Conservation (phyloP, 2,888 invertebrate genomes). For the Caenorhabditis sp. region DNA sequence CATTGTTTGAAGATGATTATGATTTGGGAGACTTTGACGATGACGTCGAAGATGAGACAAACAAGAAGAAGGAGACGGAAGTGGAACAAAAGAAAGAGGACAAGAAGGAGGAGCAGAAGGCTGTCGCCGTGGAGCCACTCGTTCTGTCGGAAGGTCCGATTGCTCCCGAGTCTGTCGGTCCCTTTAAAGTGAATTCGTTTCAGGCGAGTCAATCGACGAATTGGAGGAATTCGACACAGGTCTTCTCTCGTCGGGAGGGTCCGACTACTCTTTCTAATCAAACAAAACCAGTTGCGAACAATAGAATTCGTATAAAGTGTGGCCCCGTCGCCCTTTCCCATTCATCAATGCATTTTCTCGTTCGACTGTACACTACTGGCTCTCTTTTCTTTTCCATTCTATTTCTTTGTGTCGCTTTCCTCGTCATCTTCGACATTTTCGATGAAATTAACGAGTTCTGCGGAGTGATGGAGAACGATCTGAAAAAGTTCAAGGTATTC, state of each 20-base stretch:
- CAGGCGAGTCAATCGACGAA: slow-evolving; percentile 52
- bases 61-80: not conserved
- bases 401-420: slow-evolving; percentile 27
- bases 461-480: slow-evolving; percentile 2
- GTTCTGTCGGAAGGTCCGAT: slow-evolving; percentile 11
- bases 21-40: slow-evolving; percentile 20
- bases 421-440: slow-evolving; percentile 48
- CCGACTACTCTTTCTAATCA: slow-evolving; percentile 42
- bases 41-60: not conserved
- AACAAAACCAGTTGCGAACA: slow-evolving; percentile 17
- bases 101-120: not conserved
- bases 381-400: slow-evolving; percentile 33
- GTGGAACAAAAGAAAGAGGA: slow-evolving; percentile 3
- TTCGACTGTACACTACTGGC: slow-evolving; percentile 17
- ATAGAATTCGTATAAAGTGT: slow-evolving; percentile 13
- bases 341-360: slow-evolving; percentile 11
- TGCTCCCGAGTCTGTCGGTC: not conserved
- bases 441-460: slow-evolving; percentile 43
- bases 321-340: too few species aligned
- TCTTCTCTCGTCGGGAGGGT: slow-evolving; percentile 38
- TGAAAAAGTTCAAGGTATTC: slow-evolving; percentile 29
- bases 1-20: slow-evolving; percentile 13
- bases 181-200: not conserved
- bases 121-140: slow-evolving; percentile 15
- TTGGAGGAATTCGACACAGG: slow-evolving; percentile 46